Base-by-base conservation (phyloP, 1,140 invertebrate genomes). In the Cyphomyrmex costatus region DNA sequence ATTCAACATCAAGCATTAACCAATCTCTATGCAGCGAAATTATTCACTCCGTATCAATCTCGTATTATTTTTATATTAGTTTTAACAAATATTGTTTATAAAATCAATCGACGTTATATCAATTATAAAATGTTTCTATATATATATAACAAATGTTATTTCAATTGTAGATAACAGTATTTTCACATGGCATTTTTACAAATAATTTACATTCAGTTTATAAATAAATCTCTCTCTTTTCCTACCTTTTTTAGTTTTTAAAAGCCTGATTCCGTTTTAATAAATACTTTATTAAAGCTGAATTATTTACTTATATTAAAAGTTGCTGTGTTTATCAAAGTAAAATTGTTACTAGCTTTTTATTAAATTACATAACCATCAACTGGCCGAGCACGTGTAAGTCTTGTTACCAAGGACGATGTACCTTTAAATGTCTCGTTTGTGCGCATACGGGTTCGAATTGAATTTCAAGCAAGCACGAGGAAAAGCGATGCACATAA, bases 341-440 rank as follows among this genome's bases (percentile, higher is more conserved):
- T 10, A 7, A 42, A 42, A 12, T 42, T 42, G 36, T 42, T 42
- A 8, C 10, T 42, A 3, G 36, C 36, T 42, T 46, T 49, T 16
- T 60, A 24, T 14, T 74, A 33, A 56, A 76, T 27, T 63, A 65
- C 16, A 78, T 16, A 27, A 78, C 1, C 33, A 30, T 51, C 16
- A n/a, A 79, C 24, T 7, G 19, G 27, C 46, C n/a, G 10, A 42
- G 30, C 21, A 56, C 27, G 65, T 36, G 33, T 56, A 42, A 21
- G 16, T 33, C 21, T 42, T 65, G 30, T 53, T 80, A 51, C n/a
- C 19, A 24, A 70, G 76, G 30, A 21, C 46, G 27, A 19, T n/a
- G 63, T 42, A 42, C 10, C 49, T 70, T 42, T 78, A 65, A 80
- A 56, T 49, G 24, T 60, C 51, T 19, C 19, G 51, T 53, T 14